Evolutionary conservation across 2,113 vertebrate species (phyloP).

Genomic region (Psilopsiagon aurifrons): DNA sequence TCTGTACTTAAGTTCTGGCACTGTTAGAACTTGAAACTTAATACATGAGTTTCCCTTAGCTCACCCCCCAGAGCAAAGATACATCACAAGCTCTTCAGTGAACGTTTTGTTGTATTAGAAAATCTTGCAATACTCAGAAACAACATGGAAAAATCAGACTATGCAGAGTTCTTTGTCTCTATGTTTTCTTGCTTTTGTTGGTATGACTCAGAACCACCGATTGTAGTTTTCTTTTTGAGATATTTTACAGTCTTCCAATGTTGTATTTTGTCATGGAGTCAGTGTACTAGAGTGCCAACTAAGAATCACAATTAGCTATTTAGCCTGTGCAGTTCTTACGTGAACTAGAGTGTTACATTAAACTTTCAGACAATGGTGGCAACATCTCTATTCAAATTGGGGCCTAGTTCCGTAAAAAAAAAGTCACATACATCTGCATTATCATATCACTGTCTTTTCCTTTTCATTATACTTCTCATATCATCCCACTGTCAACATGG

Average conservation of each 20-base stretch:
- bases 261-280: constrained; percentile 14
- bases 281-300: constrained; percentile 11
- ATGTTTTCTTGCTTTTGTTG: background rate
- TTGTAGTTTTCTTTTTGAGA: constrained; percentile 7
- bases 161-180: background rate
- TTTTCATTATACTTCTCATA: background rate
- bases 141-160: background rate
- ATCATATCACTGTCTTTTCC: background rate
- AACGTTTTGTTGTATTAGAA: constrained; percentile 2
- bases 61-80: constrained; percentile 11
- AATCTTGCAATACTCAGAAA: background rate
- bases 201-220: constrained; percentile 22
- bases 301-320: constrained; percentile 73
- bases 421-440: background rate
- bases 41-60: constrained; percentile 24
- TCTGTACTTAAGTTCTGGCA: constrained; percentile 6
- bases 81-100: background rate
- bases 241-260: constrained; percentile 31
- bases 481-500: background rate
- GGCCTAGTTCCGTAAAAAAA: background rate
- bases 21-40: constrained; percentile 29
- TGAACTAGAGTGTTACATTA: constrained; percentile 18
- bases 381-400: constrained; percentile 28
- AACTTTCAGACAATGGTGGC: constrained; percentile 45
- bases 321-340: constrained; percentile 51